Base-by-base conservation (phyloP, 2,797 vertebrate species). In the Danio choprae region DNA sequence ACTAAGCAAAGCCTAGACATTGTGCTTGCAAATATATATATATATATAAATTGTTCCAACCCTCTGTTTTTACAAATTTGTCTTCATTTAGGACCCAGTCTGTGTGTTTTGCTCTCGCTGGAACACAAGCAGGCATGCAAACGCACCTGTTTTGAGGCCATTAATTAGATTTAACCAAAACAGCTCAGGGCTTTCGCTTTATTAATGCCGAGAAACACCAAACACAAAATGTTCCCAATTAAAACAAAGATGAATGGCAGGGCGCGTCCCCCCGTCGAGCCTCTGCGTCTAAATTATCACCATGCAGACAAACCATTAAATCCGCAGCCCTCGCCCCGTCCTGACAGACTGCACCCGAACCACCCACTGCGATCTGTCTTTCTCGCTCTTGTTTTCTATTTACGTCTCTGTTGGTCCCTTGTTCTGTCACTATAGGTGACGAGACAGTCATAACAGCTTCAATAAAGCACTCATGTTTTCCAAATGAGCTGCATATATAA, bases 171-270 rank as follows among this genome's bases (percentile, higher is more conserved):
- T 90, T 79, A 68, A 83, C 83, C 81, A 69, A 87, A 79, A 84
- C 70, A 81, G 87, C 87, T 86, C 79, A 63, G 69, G 77, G 60
- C 72, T 82, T 87, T 75, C 86, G 86, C 74, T 88, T 92, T 92
- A 91, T 92, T 91, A 89, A 90, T 87, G 89, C 80, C 81, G 84
- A 86, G 74, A 85, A 89, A 83, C 80, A 86, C 84, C 83, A 64
- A 88, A 90, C 85, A 90, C 88, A 90, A 90, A 91, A 91, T 90
- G 89, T 91, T 90, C 90, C 90, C 89, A 91, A 91, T 93, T 92
- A 89, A 91, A 93, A 92, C 87, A 85, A 92, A 90, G 90, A 92
- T 87, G 84, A 90, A 92, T 87, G 75, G 59, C 85, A 74, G 72
- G 76, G 67, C 83, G 53, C 0, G 81, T 81, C 79, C 56, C 56